Base-by-base conservation (phyloP, 2,113 vertebrate species). In the Atherinomorus stipes region DNA sequence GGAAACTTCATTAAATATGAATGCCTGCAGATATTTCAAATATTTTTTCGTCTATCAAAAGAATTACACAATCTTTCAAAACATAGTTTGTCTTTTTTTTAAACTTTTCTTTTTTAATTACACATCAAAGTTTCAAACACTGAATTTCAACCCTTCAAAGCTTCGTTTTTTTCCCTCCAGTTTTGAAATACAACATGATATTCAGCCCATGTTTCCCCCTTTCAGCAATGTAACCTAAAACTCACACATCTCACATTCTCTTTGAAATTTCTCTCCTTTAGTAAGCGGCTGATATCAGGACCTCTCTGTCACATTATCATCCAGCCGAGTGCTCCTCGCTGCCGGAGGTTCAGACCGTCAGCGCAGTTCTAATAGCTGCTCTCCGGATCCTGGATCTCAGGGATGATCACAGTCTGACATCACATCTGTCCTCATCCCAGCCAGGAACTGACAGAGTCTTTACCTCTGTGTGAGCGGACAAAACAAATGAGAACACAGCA, bases 401-500 rank as follows among this genome's bases (percentile, higher is more conserved):
- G 28, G 28, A 28, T 28, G 28, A 28, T 61, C 57, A 53, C 21
- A 38, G 31, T 10, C 40, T 45, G 25, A 65, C 22, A 51, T n/a
- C 28, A 54, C 4, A 0, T 13, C 21, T 31, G 12, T 28, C 19
- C 52, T 76, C 54, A 52, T 47, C 49, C 51, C 1, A 50, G 57
- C 21, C 40, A 16, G 16, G 44, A 68, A 68, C 51, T 18, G 10
- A 68, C 23, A 15, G 26, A 21, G 58, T 69, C 59, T 70, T 65
- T 64, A 47, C 25, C 76, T 56, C 21, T 68, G 16, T 34, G 49
- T 63, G 53, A 77, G 31, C 16, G 67, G n/a, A 67, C 56, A 73
- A 28, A 67, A 81, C 59, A 77, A 76, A 76, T 40, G 59, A 62
- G 74, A 72, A 80, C 54, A 85, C n/a, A 74, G 26, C n/a, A 82